Evolutionary conservation across 2,888 invertebrate genomes (phyloP).

Genomic region (Dynastes hyllus): DNA sequence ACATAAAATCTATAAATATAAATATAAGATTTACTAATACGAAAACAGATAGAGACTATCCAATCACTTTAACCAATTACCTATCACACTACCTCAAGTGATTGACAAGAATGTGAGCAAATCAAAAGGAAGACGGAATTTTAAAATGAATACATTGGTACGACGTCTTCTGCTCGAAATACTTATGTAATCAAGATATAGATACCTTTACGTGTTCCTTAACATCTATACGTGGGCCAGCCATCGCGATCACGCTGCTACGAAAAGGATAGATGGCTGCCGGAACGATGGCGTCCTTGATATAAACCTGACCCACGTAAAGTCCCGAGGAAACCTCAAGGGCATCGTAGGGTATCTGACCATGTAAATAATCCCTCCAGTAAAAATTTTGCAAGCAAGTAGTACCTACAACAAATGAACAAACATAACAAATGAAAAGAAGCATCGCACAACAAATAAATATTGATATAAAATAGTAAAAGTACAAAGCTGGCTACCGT

Average conservation of each 20-base stretch:
- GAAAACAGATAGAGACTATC: no score
- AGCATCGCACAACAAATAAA: no score
- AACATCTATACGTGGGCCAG: background rate
- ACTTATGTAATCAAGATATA: background rate
- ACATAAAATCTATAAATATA: slow-evolving; percentile 3
- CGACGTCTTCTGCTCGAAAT: no score
- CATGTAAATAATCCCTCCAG: slow-evolving; percentile 17
- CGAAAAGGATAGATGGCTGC: slow-evolving; percentile 11
- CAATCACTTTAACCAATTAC: no score
- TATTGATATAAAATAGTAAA: no score
- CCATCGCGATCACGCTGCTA: background rate
- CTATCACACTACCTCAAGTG: no score
- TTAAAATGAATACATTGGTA: no score
- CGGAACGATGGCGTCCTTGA: background rate
- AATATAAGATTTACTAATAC: background rate
- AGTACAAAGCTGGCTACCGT: no score
- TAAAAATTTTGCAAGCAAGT: slow-evolving; percentile 3
- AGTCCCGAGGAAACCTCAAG: background rate
- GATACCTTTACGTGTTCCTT: background rate
- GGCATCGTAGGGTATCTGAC: slow-evolving; percentile 24
- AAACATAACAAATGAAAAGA: no score
- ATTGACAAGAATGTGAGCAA: no score
- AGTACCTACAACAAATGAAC: no score
- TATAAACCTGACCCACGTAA: slow-evolving; percentile 13
- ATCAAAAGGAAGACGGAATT: no score